Evolutionary conservation across 2,888 invertebrate genomes (phyloP), one percentile per base, ranked within the genome.

Genomic region (Candidula unifasciata): DNA sequence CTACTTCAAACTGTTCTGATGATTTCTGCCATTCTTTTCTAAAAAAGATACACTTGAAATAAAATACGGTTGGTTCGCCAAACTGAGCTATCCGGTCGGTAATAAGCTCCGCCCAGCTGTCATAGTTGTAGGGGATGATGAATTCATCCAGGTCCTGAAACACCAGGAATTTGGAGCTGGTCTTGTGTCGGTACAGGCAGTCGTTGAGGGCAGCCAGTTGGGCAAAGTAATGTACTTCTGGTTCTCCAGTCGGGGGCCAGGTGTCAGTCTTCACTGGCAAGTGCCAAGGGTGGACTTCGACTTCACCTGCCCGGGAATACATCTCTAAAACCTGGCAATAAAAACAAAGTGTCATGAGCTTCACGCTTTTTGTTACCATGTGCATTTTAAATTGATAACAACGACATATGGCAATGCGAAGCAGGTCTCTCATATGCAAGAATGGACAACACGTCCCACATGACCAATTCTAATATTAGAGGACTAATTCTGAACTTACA

Each of bases 91-190:
- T 6, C 24, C 27, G 33, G 8, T 77, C 54, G 2, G 30, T 3
- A 2, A 89, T 30, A 88, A 92, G 81, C 13, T 87, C 87, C 0
- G 60, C n/a, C 92, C 92, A 91, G 30, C 86, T 88, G n/a, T 66
- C 33, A 44, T 84, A 77, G 24, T 85, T 73, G 64, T 86, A 86
- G 1, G 93, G 93, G 37, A 93, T 89, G 66, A 93, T 90, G 80
- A 92, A 92, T 86, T 93, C 93, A 83, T 93, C 93, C 18, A 93
- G 74, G 86, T 93, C 93, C 66, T 90, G 84, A 85, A 90, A 92
- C 10, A 91, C 92, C n/a, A 93, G 76, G 85, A 89, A 92, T 52
- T 90, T 84, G 30, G 89, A 89, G 33, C 81, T 37, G 54, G 88
- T 76, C 86, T 89, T 88, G 82, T 89, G 87, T 78, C 93, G 87